These are phyloP conservation scores for Deroptyus accipitrinus DNA, from an alignment of 2,113 vertebrate genomes.

Conservation along the genomic window DNA sequence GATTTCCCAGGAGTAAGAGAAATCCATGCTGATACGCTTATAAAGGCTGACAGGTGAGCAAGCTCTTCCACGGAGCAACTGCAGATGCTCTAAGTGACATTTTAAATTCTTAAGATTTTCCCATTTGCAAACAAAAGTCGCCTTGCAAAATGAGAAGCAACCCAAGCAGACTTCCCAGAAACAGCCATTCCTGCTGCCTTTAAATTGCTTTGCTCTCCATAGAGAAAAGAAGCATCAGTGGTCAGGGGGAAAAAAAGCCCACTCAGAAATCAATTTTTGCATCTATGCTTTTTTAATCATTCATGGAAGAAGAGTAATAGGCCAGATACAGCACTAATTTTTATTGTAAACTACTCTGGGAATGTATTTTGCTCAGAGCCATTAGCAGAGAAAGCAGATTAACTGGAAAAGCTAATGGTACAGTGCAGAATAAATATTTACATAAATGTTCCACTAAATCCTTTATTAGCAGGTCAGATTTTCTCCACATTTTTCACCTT, in stretches of 20 bases:
- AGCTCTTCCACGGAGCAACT: conserved; percentile 21
- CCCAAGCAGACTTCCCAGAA: neutral
- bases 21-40: conserved; percentile 1
- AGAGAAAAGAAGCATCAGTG: neutral
- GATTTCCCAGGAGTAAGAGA: conserved; percentile 50
- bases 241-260: neutral
- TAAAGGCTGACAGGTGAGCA: conserved; percentile 55
- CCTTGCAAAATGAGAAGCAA: neutral
- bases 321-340: conserved; percentile 43
- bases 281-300: neutral
- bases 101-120: conserved; percentile 22
- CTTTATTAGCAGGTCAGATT: conserved; percentile 49
- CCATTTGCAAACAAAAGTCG: neutral
- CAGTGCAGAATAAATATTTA: conserved; percentile 54
- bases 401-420: conserved; percentile 44
- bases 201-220: neutral
- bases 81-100: conserved; percentile 40
- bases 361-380: conserved; percentile 46
- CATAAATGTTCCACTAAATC: conserved; percentile 25
- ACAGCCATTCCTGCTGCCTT: neutral
- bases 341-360: conserved; percentile 43
- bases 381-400: conserved; percentile 60
- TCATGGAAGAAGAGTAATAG: neutral
- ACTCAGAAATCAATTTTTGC: neutral
- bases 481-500: neutral